Conservation (phyloP, 2,888 invertebrate genomes). For the Ischnus inquisitorius region DNA sequence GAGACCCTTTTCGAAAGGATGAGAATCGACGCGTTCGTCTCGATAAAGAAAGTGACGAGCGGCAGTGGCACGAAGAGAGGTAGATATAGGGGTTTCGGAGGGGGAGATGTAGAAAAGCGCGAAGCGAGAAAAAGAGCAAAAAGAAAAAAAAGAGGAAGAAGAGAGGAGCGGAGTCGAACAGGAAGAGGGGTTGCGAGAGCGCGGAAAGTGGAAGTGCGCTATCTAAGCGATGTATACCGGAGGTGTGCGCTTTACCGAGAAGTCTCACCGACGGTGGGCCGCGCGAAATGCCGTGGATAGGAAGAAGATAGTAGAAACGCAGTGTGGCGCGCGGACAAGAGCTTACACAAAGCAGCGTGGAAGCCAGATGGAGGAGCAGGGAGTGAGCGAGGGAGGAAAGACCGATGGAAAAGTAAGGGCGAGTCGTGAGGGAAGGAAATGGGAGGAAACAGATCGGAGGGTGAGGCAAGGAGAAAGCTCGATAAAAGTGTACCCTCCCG, state of each 20-base stretch:
- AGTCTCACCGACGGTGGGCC: conserved; percentile 14
- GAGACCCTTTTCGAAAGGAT: conserved; percentile 26
- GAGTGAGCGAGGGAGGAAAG: conserved; percentile 61
- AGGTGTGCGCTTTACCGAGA: conserved; percentile 34
- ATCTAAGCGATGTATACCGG: conserved; percentile 43
- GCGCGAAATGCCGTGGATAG: conserved; percentile 41
- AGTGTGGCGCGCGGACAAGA: conserved; percentile 68
- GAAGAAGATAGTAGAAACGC: conserved; percentile 71
- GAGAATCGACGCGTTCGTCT: conserved; percentile 45
- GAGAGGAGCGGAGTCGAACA: not conserved
- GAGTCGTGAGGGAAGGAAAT: conserved; percentile 48
- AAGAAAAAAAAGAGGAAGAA: conserved; percentile 21
- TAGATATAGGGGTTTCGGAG: conserved; percentile 10
- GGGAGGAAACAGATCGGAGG: conserved; percentile 45
- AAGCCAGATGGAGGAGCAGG: conserved; percentile 64
- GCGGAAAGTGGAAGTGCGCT: conserved; percentile 63
- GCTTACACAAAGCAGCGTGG: conserved; percentile 73
- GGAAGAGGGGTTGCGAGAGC: conserved; percentile 47
- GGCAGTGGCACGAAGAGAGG: not conserved
- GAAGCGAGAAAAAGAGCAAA: not conserved
- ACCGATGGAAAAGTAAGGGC: conserved; percentile 50
- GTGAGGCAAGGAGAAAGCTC: conserved; percentile 3
- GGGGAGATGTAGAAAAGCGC: not conserved
- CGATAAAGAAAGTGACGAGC: conserved; percentile 51
- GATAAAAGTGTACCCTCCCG: not conserved